Percentiles rank a stretch among this genome's conserved stretches.
These are phyloP conservation scores for Pyrocoelia pectoralis DNA, from an alignment of 2,888 invertebrate species.

Conservation along the genomic window DNA sequence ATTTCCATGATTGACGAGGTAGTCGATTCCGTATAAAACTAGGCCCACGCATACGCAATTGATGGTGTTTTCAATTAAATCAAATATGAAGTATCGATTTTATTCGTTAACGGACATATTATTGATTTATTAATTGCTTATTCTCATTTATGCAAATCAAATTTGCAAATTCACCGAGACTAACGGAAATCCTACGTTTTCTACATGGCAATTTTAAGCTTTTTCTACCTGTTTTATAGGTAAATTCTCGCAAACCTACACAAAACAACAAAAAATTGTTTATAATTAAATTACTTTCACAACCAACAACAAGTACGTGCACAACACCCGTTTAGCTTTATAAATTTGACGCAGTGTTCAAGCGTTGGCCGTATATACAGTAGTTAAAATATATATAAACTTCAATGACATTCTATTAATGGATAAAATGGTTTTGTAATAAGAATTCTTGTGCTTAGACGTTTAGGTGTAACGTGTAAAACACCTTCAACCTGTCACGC, in stretches of 20 bases:
- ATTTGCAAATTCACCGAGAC: neutral
- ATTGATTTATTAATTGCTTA: neutral
- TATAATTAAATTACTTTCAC: neutral
- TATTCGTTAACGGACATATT: neutral
- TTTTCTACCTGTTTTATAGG: neutral
- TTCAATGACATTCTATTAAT: neutral
- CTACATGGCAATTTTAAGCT: neutral
- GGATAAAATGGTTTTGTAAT: neutral
- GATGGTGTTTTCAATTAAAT: conserved; percentile 1
- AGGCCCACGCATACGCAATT: too few species aligned
- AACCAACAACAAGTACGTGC: too few species aligned
- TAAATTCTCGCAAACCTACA: neutral
- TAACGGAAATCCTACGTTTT: neutral
- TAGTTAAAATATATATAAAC: neutral
- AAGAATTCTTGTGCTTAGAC: neutral
- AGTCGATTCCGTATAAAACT: neutral
- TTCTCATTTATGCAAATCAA: neutral
- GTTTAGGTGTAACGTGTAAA: neutral
- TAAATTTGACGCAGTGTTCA: neutral
- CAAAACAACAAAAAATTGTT: too few species aligned
- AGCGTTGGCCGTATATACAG: neutral
- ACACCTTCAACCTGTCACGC: neutral
- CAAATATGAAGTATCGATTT: neutral
- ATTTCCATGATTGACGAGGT: neutral
- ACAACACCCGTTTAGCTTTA: too few species aligned